A percentile compares a stretch with the other conserved stretches of the same genome.
phyloP scores from a whole-genome alignment of 2,797 vertebrate genomes.

The Coilia nasus region DNA sequence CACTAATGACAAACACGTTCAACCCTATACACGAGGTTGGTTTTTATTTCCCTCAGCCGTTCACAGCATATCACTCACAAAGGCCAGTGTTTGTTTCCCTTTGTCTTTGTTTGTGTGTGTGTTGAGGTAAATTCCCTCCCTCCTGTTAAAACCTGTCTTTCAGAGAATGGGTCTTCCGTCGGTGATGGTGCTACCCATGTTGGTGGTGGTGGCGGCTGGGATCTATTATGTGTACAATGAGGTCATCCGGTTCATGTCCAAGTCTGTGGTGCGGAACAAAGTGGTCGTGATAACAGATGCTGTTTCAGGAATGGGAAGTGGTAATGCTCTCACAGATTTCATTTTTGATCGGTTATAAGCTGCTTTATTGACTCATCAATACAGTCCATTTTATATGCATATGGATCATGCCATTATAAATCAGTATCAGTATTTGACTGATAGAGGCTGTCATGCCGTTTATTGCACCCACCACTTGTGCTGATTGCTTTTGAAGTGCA shows the following conservation, averaged over 20 bases:
- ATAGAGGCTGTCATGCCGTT: background rate
- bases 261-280: conserved; percentile 89
- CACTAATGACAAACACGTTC: background rate
- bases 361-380: background rate
- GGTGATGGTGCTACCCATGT: conserved; percentile 81
- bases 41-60: background rate
- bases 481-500: background rate
- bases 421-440: background rate
- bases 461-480: background rate
- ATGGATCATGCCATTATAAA: background rate
- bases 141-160: conserved; percentile 33
- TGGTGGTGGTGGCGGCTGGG: conserved; percentile 85
- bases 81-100: background rate
- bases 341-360: background rate
- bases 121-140: background rate
- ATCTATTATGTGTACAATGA: conserved; percentile 90
- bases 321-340: conserved; percentile 64
- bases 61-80: conserved; percentile 1
- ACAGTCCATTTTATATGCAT: background rate
- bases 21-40: background rate
- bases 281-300: conserved; percentile 95
- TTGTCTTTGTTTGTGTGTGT: background rate
- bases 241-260: conserved; percentile 84
- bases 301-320: conserved; percentile 88
- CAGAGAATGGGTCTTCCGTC: conserved; percentile 82